phyloP scores from a whole-genome alignment of 2,888 invertebrate genomes.

The Drepana falcataria region DNA sequence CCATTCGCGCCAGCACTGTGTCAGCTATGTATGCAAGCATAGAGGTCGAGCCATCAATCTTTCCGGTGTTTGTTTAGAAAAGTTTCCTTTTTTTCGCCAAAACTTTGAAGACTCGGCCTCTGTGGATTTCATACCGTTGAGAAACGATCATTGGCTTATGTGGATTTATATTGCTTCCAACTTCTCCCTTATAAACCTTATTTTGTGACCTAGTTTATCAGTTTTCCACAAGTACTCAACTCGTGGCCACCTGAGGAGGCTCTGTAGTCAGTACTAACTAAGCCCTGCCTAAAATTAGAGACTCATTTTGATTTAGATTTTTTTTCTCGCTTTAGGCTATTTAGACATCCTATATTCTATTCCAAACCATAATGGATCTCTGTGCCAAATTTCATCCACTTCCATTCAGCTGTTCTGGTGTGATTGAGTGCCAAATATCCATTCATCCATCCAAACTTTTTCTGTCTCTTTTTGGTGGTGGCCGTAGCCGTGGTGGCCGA shows the following conservation, averaged over 20 bases:
- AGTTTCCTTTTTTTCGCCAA: constrained; percentile 32
- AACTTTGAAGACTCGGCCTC: constrained; percentile 38
- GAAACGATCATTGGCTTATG: constrained; percentile 49
- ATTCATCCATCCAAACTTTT: no score
- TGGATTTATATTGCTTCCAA: constrained; percentile 6
- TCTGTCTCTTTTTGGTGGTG: no score
- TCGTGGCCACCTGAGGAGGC: background rate
- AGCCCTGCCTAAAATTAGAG: no score
- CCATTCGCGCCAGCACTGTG: constrained; percentile 10
- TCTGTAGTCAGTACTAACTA: no score
- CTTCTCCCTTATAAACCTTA: background rate
- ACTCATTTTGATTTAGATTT: no score
- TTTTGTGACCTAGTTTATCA: background rate
- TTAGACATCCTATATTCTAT: no score
- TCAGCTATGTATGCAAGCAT: constrained; percentile 31
- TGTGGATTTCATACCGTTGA: constrained; percentile 30
- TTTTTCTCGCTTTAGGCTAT: no score
- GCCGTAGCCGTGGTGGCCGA: no score
- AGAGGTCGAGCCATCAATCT: constrained; percentile 59
- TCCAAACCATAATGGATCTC: no score
- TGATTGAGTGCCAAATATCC: no score
- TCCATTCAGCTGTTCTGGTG: no score
- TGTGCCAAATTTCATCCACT: no score
- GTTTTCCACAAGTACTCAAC: background rate
- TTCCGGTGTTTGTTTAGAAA: constrained; percentile 50